Conservation (phyloP, 2,797 vertebrate species). For the Alosa sapidissima region DNA sequence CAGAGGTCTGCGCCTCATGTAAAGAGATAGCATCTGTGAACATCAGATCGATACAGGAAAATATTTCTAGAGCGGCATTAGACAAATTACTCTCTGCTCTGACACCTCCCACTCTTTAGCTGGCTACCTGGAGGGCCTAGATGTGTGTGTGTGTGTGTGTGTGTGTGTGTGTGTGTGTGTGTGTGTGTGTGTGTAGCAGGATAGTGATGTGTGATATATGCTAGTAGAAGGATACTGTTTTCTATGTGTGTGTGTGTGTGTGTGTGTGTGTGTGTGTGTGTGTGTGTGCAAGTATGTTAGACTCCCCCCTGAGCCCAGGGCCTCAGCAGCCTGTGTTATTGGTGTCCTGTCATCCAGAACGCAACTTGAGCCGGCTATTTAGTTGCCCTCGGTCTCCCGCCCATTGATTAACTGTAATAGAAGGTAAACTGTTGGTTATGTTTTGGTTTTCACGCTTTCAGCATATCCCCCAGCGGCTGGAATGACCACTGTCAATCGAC, state of each 20-base stretch:
- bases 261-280: not conserved
- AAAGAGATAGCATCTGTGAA: slow-evolving; percentile 70
- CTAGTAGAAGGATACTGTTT: not conserved
- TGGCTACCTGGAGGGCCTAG: not conserved
- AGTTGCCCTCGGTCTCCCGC: slow-evolving; percentile 44
- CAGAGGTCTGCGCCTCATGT: slow-evolving; percentile 67
- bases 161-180: no score
- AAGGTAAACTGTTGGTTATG: slow-evolving; percentile 48
- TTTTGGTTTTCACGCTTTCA: slow-evolving; percentile 53
- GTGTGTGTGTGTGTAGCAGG: not conserved
- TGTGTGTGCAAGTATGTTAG: not conserved
- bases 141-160: not conserved
- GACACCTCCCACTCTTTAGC: slow-evolving; percentile 51
- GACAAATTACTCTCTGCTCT: slow-evolving; percentile 52
- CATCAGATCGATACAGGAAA: slow-evolving; percentile 70
- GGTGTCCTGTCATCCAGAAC: slow-evolving; percentile 56
- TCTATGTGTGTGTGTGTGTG: slow-evolving; percentile 7
- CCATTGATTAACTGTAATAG: slow-evolving; percentile 47
- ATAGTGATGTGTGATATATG: not conserved
- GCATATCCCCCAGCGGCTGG: slow-evolving; percentile 50
- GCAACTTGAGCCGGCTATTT: slow-evolving; percentile 48
- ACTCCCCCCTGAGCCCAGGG: not conserved
- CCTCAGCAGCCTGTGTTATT: slow-evolving; percentile 51
- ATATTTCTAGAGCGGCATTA: slow-evolving; percentile 62
- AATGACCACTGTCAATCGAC: slow-evolving; percentile 48